A percentile compares a stretch with the other conserved stretches of the same genome.
phyloP scores from a whole-genome alignment of 2,113 vertebrate species.

The Falcunculus frontatus region DNA sequence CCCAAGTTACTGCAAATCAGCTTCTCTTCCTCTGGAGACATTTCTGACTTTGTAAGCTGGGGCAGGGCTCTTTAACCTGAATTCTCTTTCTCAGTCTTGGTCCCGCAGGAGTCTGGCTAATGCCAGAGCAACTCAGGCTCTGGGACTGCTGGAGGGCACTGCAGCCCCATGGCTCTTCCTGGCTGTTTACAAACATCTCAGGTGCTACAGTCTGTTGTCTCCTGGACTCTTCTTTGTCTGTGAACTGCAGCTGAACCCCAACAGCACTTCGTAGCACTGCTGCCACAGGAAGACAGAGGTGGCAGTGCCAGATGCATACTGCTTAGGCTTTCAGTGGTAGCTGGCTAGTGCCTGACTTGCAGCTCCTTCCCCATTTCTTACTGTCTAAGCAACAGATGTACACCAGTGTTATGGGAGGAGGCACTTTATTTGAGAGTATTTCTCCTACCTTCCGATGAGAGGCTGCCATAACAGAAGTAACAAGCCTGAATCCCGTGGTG shows the following conservation, averaged over 20 bases:
- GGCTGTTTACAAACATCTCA: neutral
- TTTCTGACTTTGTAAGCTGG: neutral
- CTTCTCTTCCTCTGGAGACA: neutral
- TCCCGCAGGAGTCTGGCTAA: neutral
- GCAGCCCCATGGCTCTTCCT: neutral
- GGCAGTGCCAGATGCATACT: neutral
- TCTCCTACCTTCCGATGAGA: neutral
- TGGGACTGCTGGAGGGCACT: neutral
- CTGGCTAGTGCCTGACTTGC: neutral
- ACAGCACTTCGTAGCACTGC: neutral
- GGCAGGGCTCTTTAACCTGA: neutral
- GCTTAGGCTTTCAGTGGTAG: neutral
- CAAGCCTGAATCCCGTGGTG: neutral
- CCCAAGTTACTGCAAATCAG: neutral
- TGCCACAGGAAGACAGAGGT: neutral
- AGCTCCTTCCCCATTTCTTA: neutral
- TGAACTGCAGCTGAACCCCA: neutral
- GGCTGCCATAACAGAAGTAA: neutral
- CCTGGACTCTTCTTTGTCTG: neutral
- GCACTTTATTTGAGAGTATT: neutral
- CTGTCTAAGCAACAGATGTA: neutral
- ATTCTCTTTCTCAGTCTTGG: neutral
- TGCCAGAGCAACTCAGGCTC: neutral
- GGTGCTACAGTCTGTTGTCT: neutral
- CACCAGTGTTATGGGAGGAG: neutral